Evolutionary conservation across 2,797 vertebrate genomes (phyloP), one percentile per base, ranked within the genome.

Genomic region (Karalla daura): DNA sequence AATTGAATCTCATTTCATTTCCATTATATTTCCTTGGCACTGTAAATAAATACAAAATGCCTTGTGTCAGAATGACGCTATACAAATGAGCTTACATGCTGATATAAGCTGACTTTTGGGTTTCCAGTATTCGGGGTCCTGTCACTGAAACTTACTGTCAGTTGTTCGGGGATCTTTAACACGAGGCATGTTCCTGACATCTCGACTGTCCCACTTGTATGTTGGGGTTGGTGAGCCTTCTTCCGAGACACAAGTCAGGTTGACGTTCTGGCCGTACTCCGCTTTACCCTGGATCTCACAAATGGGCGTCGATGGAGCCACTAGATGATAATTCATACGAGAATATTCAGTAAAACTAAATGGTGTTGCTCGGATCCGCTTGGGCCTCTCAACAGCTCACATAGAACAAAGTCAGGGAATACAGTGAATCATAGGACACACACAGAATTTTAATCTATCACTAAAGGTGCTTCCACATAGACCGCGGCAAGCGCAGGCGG

Each of bases 191-290:
- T 89, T 91, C 2, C 0, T 25, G 4, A 77, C 73, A 35, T 82
- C 72, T 14, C 69, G 90, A 41, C 80, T 90, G 17, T 89, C 27
- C 98, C 98, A 99, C 6, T 70, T 86, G 20, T 99, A 98, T 0
- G 5, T 39, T 0, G 97, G 97, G 0, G 14, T 0, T 0, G 97
- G 97, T 14, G 93, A 97, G 21, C 96, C 98, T 80, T 97, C 95
- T 0, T 61, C 71, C 0, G 97, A 99, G 1, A 0, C 0, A 25
- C 97, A 99, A 6, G 91, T 97, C 63, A 98, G 82, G 37, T 86
- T 93, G 84, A 99, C 94, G 79, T 95, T 67, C 41, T 94, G 86
- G 23, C 93, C 95, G 0, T 94, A 95, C 71, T 95, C 80, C 0
- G 91, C 2, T 7, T 74, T 93, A 3, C 97, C 96, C 32, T 91